Evolutionary conservation across 2,888 invertebrate species (phyloP), one percentile per base, ranked within the genome.

Genomic region (Ditula angustiorana): DNA sequence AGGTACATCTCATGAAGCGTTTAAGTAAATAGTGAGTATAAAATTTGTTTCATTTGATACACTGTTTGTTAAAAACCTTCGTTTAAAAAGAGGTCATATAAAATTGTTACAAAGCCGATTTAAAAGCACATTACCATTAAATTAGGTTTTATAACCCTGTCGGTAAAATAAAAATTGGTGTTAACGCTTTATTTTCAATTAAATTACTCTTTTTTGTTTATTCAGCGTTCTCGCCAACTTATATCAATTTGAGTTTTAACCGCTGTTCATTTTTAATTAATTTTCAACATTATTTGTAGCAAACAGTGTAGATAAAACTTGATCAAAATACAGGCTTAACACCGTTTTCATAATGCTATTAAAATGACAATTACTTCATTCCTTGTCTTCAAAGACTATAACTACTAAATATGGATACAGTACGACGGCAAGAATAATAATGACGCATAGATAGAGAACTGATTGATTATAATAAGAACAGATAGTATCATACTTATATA

Each of bases 21-120:
- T 58, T 61, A 28, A 46, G 61, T 61, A 68, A 67, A 67, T 57
- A 61, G 21, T 50, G 63, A 19, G 24, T 10, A 41, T 37, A 8
- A 26, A 63, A 60, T 50, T 56, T 49, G 46, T 56, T 63, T 63
- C 44, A 63, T 63, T 58, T 46, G 50, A 50, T 41, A 50, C 57
- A 41, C 30, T 56, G 50, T 57, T 63, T 50, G 50, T 30, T 33
- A 4, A 57, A 62, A 44, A 41, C 37, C 37, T 50, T 30, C 21
- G 30, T 63, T 56, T 37, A 44, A 50, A 41, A 62, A 62, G 2
- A 28, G 21, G 19, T 11, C 19, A 33, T 52, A n/a, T 28, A 10
- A 49, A 8, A 26, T 26, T 28, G 16, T 10, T 26, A 28, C 13
- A 11, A 28, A 4, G 26, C 16, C 10, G 28, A 7, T 26, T 28